These are phyloP conservation scores for Bombyx huttoni DNA, from an alignment of 2,888 invertebrate genomes.

Conservation along the genomic window DNA sequence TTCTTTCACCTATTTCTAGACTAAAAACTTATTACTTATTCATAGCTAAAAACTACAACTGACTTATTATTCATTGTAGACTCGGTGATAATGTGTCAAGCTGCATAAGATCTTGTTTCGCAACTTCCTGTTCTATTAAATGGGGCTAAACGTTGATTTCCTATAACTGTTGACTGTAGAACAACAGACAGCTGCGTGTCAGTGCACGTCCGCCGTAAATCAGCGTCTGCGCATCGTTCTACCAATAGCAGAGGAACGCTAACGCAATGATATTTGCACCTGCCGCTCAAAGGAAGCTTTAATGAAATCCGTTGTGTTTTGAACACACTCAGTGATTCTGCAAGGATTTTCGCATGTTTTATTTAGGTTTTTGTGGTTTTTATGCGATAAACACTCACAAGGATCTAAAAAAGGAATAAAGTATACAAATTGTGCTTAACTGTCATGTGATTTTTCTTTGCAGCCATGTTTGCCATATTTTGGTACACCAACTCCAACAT, in stretches of 20 bases:
- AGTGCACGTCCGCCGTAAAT: slow-evolving; percentile 30
- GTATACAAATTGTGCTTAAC: too few species aligned
- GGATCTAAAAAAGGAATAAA: too few species aligned
- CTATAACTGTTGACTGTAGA: slow-evolving; percentile 29
- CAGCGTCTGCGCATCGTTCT: slow-evolving; percentile 40
- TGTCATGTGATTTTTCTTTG: too few species aligned
- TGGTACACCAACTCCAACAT: too few species aligned
- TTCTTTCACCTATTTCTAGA: too few species aligned
- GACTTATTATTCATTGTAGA: too few species aligned
- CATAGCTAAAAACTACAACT: too few species aligned
- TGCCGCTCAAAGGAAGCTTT: slow-evolving; percentile 52
- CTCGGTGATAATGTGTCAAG: not conserved
- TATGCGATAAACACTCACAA: too few species aligned
- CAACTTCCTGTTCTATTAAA: slow-evolving; percentile 32
- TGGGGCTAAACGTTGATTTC: slow-evolving; percentile 44
- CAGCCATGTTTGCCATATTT: too few species aligned
- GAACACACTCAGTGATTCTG: not conserved
- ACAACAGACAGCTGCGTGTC: slow-evolving; percentile 42
- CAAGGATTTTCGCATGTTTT: too few species aligned
- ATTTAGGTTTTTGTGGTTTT: too few species aligned
- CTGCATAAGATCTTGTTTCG: slow-evolving; percentile 22
- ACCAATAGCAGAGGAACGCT: slow-evolving; percentile 32
- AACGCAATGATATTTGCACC: slow-evolving; percentile 41
- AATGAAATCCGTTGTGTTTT: slow-evolving; percentile 29
- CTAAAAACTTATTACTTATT: too few species aligned